phyloP scores from a whole-genome alignment of 2,113 vertebrate species.

The Elanoides forficatus region DNA sequence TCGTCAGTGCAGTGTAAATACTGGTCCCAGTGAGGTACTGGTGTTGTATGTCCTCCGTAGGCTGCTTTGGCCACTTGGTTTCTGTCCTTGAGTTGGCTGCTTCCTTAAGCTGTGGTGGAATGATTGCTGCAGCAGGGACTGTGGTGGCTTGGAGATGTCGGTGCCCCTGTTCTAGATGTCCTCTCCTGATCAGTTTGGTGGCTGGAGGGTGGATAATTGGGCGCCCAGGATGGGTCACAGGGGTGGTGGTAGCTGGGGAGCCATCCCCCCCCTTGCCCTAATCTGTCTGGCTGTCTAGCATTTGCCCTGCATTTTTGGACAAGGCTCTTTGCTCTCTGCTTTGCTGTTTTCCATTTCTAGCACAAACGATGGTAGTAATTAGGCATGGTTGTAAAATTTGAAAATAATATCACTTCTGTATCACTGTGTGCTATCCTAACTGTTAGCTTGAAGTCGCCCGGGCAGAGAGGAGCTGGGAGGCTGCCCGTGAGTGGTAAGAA shows the following conservation, averaged over 20 bases:
- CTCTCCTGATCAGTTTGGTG: neutral
- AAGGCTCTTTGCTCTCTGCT: neutral
- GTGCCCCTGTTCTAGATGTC: neutral
- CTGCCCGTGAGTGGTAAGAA: neutral
- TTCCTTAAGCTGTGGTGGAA: neutral
- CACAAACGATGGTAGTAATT: neutral
- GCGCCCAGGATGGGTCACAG: neutral
- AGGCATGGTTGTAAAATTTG: neutral
- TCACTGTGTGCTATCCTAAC: neutral
- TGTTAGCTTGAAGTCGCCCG: accelerated
- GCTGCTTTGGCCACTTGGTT: neutral
- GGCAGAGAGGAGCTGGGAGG: neutral
- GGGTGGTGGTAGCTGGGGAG: neutral
- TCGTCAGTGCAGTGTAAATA: neutral
- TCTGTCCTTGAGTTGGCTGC: neutral
- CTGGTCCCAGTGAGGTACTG: neutral
- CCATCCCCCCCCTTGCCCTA: too few species aligned
- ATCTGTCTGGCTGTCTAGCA: neutral
- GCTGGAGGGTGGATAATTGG: accelerated
- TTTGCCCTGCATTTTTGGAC: neutral
- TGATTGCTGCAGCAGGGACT: neutral
- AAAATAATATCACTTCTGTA: neutral
- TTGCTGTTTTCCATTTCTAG: neutral
- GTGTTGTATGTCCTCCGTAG: neutral
- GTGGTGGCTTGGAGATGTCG: neutral